phyloP scores from a whole-genome alignment of 2,888 invertebrate species.

The Diloba caeruleocephala region DNA sequence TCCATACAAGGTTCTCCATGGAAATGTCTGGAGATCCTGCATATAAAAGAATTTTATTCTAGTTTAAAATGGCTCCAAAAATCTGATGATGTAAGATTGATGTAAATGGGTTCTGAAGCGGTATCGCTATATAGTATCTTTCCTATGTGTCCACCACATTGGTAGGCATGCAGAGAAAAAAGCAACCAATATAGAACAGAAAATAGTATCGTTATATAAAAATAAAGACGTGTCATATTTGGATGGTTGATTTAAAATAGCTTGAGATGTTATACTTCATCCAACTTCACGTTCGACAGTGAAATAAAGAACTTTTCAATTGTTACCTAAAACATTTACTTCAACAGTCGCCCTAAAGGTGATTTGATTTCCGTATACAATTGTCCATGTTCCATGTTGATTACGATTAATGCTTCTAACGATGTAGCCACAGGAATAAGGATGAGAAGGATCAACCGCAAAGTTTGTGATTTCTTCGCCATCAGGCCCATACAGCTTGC shows the following conservation, averaged over 20 bases:
- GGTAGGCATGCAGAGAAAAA: background rate
- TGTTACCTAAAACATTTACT: slow-evolving; percentile 70
- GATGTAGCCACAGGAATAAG: slow-evolving; percentile 67
- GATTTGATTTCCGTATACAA: slow-evolving; percentile 68
- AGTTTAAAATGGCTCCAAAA: background rate
- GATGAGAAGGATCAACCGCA: slow-evolving; percentile 56
- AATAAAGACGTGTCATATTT: too few relatives aligned
- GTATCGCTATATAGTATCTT: background rate
- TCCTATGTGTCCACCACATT: background rate
- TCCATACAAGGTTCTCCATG: slow-evolving; percentile 30
- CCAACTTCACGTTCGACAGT: too few relatives aligned
- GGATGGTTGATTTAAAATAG: too few relatives aligned
- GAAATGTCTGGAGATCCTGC: slow-evolving; percentile 18
- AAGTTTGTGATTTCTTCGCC: slow-evolving; percentile 38
- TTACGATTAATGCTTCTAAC: slow-evolving; percentile 54
- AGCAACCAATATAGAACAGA: too few relatives aligned
- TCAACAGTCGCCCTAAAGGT: slow-evolving; percentile 63
- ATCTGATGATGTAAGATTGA: background rate
- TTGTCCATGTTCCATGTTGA: slow-evolving; percentile 71
- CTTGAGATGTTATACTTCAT: too few relatives aligned
- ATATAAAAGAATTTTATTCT: background rate
- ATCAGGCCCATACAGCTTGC: slow-evolving; percentile 65
- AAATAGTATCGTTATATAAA: too few relatives aligned
- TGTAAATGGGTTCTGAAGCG: background rate
- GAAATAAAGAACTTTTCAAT: too few relatives aligned